These are phyloP conservation scores for Mesopsocus fuscifrons DNA, from an alignment of 2,888 invertebrate genomes.

Conservation along the genomic window DNA sequence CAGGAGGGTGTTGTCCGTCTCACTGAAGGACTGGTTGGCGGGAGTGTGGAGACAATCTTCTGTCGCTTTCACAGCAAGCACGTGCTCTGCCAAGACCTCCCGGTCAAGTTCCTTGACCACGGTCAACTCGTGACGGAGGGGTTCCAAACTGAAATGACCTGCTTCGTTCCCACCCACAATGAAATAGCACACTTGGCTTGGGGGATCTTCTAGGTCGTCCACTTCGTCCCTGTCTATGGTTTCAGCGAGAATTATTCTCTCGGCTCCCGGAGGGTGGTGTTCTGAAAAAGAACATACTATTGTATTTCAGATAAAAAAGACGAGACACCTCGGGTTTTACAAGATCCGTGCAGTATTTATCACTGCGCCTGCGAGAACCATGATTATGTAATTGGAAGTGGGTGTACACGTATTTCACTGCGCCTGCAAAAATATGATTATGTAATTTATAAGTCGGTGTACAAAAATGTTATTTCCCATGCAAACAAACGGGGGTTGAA, in stretches of 20 bases:
- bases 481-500: too few species aligned
- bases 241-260: constrained; percentile 48
- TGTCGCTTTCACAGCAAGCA: constrained; percentile 56
- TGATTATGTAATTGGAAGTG: too few species aligned
- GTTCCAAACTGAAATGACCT: constrained; percentile 48
- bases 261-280: constrained; percentile 39
- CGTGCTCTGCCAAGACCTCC: constrained; percentile 45
- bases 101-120: constrained; percentile 53
- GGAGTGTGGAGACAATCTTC: constrained; percentile 57
- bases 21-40: constrained; percentile 27
- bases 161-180: constrained; percentile 70
- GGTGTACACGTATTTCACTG: too few species aligned
- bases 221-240: constrained; percentile 59
- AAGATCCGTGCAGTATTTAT: background rate
- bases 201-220: constrained; percentile 62
- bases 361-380: too few species aligned
- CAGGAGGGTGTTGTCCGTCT: constrained; percentile 45
- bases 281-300: constrained; percentile 27
- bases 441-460: too few species aligned
- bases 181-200: constrained; percentile 78
- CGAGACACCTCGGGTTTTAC: background rate
- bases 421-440: too few species aligned
- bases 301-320: constrained; percentile 11
- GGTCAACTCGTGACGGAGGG: constrained; percentile 45
- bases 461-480: too few species aligned